Evolutionary conservation across 2,888 invertebrate species (phyloP), one percentile per base, ranked within the genome.

Genomic region (Platycheirus albimanus): DNA sequence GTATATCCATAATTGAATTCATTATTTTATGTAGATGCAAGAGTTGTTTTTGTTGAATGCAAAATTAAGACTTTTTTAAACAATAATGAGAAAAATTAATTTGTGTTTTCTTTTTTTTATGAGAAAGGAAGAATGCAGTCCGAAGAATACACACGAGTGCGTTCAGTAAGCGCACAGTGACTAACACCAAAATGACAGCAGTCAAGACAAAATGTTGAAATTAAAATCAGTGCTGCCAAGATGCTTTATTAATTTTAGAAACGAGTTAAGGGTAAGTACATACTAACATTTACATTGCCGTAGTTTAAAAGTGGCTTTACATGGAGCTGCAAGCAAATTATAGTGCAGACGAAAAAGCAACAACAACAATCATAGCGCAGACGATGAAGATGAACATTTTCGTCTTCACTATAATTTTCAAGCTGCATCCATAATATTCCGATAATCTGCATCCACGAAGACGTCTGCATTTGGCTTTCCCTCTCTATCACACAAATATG

Each of bases 81-180:
- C 83, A 83, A 78, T 83, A 83, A 78, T 78, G 72, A 69, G 83
- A 78, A 83, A 83, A 83, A 78, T 78, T 83, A 83, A 83, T 77
- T 83, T 83, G 78, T 83, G 71, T 83, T 81, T 81, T 81, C 72
- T 78, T 83, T 83, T 74, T 72, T 80, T 77, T 83, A 36, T 81
- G 78, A 78, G 78, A 78, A 83, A 83, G 83, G 83, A 78, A 77
- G 83, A 83, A 78, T 83, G 83, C 83, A 83, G 83, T 49, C 78
- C 49, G 43, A 74, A 51, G 49, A 64, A 78, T 78, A 69, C 56
- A 69, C 72, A 51, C 15, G 72, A 77, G 67, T 58, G 78, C 72
- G 83, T 83, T 63, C 83, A 83, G 83, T 43, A 20, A 43, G 15
- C 43, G 67, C 66, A 20, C 28, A 69, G 64, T 83, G 81, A 83